phyloP scores from a whole-genome alignment of 2,888 invertebrate species.

The Conchocele bisecta region DNA sequence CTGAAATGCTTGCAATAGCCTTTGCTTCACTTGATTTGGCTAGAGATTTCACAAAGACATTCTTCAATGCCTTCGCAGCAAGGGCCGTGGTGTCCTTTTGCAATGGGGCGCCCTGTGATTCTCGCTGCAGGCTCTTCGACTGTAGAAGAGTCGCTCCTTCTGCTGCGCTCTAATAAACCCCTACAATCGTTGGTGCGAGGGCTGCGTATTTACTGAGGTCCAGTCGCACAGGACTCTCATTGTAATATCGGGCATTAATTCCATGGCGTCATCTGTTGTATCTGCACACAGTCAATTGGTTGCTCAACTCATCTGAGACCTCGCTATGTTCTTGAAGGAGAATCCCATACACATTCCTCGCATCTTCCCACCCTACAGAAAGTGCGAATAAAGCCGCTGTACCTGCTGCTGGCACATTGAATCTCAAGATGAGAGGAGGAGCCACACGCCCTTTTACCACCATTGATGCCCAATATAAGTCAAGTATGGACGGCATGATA shows the following conservation, averaged over 20 bases:
- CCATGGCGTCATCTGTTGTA: background rate
- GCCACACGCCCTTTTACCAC: background rate
- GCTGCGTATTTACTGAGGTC: background rate
- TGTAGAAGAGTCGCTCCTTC: background rate
- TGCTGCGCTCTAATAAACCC: background rate
- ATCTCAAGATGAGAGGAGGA: background rate
- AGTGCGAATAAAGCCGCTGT: background rate
- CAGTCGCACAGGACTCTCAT: background rate
- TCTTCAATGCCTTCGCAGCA: background rate
- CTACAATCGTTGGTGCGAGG: background rate
- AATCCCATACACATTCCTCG: background rate
- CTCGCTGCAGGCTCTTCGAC: conserved; percentile 3
- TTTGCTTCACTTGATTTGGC: too few relatives aligned
- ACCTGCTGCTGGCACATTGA: background rate
- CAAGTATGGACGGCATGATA: background rate
- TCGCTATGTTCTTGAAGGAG: background rate
- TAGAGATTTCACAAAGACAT: background rate
- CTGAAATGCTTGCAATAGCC: too few relatives aligned
- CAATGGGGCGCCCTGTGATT: conserved; percentile 3
- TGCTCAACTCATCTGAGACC: background rate
- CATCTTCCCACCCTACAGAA: background rate
- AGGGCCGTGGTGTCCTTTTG: background rate
- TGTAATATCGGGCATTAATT: background rate
- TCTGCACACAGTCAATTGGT: background rate
- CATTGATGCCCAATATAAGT: background rate